A percentile compares a stretch with the other conserved stretches of the same genome.
Evolutionary conservation across 2,113 vertebrate genomes (phyloP).

Genomic region (Rhineura floridana): DNA sequence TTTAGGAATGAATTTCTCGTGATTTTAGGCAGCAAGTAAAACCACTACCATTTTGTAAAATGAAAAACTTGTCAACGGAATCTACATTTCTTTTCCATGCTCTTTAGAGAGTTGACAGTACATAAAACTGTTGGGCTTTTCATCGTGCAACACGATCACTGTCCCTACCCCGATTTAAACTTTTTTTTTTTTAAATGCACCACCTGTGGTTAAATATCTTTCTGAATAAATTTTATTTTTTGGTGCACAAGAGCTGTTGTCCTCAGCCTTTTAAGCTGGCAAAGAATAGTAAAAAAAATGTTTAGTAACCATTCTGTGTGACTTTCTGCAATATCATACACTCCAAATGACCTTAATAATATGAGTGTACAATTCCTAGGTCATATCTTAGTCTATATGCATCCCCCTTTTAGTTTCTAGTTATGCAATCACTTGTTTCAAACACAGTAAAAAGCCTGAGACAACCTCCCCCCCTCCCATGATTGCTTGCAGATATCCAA

Average conservation of each 20-base stretch:
- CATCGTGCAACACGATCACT: not conserved
- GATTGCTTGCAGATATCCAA: not conserved
- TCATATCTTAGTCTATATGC: conserved; percentile 5
- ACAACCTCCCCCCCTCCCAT: not conserved
- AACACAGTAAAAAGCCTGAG: not conserved
- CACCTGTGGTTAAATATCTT: not conserved
- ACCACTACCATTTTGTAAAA: not conserved
- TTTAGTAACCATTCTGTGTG: not conserved
- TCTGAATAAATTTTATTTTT: not conserved
- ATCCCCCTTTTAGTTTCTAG: conserved; percentile 25
- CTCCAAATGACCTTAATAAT: not conserved
- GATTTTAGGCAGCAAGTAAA: not conserved
- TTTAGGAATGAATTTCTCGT: not conserved
- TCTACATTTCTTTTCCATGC: conserved; percentile 5
- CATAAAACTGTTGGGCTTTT: not conserved
- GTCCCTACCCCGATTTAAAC: not conserved
- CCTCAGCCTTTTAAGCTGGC: not conserved
- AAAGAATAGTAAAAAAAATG: not conserved
- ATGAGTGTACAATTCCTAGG: not conserved
- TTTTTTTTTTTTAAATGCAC: not conserved
- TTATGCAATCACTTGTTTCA: not conserved
- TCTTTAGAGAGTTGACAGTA: not conserved
- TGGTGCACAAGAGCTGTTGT: rapidly evolving
- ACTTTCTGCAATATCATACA: conserved; percentile 25
- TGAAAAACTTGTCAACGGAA: not conserved